Conservation (phyloP, 2,888 invertebrate genomes). For the Eupithecia abbreviata region DNA sequence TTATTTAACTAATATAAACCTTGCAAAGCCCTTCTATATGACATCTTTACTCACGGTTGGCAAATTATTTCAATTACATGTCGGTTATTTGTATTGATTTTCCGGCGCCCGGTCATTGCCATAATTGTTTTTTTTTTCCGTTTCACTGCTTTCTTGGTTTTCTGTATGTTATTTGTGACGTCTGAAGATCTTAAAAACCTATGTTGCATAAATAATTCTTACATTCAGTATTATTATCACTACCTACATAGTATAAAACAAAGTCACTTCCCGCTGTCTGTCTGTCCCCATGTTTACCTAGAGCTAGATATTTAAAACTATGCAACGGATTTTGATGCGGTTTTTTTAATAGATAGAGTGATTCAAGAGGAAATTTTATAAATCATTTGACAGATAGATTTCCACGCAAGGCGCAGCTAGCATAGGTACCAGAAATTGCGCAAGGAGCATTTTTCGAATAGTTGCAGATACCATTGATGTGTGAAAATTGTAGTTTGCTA, state of each 20-base stretch:
- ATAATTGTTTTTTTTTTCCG: conserved; percentile 60
- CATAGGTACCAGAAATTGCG: not conserved
- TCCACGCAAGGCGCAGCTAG: no score
- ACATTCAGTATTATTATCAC: not conserved
- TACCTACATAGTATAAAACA: not conserved
- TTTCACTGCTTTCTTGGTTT: conserved; percentile 51
- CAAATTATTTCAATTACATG: not conserved
- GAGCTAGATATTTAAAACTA: no score
- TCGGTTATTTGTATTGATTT: conserved; percentile 71
- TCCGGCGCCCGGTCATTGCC: conserved; percentile 62
- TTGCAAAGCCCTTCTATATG: conserved; percentile 4
- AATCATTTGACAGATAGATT: no score
- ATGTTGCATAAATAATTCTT: not conserved
- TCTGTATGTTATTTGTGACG: not conserved
- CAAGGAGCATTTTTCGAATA: not conserved
- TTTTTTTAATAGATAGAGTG: no score
- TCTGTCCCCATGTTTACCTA: no score
- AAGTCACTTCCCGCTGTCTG: no score
- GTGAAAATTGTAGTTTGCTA: not conserved
- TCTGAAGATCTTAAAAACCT: not conserved
- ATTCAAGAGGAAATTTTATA: no score
- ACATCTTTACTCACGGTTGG: not conserved
- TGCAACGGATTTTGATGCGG: no score
- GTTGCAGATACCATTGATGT: not conserved
- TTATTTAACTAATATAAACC: conserved; percentile 11